Evolutionary conservation across 2,797 vertebrate species (phyloP).

Genomic region (Hoplostethus mediterraneus): DNA sequence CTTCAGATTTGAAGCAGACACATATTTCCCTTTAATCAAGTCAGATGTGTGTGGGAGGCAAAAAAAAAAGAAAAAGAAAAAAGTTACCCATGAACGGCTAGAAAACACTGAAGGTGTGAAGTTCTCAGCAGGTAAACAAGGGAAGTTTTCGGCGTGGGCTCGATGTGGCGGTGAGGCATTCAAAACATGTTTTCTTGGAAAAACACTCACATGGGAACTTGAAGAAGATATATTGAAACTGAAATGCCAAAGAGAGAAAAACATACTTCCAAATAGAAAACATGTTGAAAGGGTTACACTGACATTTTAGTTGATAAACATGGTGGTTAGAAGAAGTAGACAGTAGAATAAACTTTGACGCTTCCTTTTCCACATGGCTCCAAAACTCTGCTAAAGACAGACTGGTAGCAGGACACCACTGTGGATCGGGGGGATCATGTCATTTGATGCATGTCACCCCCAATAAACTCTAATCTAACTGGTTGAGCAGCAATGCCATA

Average conservation of each 20-base stretch:
- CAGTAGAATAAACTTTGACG: too few relatives aligned
- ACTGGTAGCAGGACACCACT: too few relatives aligned
- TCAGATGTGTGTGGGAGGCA: conserved; percentile 51
- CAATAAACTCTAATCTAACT: background rate
- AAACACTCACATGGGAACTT: conserved; percentile 13
- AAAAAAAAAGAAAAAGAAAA: background rate
- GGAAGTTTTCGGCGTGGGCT: conserved; percentile 31
- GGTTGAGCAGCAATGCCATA: background rate
- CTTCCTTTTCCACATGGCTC: too few relatives aligned
- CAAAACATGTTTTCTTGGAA: conserved; percentile 33
- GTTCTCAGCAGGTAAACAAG: conserved; percentile 28
- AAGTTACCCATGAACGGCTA: conserved; percentile 21
- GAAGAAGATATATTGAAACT: conserved; percentile 27
- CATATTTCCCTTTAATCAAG: conserved; percentile 63
- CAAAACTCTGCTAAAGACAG: too few relatives aligned
- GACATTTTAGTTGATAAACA: too few relatives aligned
- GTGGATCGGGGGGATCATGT: conserved; percentile 6
- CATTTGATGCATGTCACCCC: conserved; percentile 10
- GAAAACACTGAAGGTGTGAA: conserved; percentile 48
- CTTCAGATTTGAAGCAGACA: conserved; percentile 24
- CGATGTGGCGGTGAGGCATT: conserved; percentile 19
- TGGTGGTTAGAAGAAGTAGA: too few relatives aligned
- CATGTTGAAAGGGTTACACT: background rate
- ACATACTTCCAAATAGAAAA: too few relatives aligned
- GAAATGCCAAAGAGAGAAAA: background rate